phyloP scores from a whole-genome alignment of 2,888 invertebrate genomes.

The Torymus auratus region DNA sequence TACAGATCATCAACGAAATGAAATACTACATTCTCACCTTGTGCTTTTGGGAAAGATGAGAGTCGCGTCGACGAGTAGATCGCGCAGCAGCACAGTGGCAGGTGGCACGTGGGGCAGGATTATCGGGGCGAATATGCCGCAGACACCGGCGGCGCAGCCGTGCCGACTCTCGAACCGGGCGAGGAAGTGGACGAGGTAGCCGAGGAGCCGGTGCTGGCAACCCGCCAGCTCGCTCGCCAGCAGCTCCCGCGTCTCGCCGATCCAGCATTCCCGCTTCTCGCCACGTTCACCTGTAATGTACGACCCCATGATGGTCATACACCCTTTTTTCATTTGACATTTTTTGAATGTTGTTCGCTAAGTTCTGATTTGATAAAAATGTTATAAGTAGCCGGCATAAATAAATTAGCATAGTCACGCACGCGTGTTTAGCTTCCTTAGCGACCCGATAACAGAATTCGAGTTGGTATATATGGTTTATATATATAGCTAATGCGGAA shows the following conservation, averaged over 20 bases:
- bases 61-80: conserved; percentile 71
- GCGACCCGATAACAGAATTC: too few relatives aligned
- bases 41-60: conserved; percentile 69
- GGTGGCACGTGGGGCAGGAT: conserved; percentile 75
- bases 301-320: too few relatives aligned
- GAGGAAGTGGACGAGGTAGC: conserved; percentile 72
- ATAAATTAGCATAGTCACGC: too few relatives aligned
- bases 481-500: too few relatives aligned
- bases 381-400: too few relatives aligned
- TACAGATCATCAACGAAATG: too few relatives aligned
- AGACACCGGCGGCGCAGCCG: conserved; percentile 72
- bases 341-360: too few relatives aligned
- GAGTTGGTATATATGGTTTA: too few relatives aligned
- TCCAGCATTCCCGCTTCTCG: conserved; percentile 70
- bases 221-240: conserved; percentile 68
- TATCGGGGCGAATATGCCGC: conserved; percentile 73
- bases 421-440: too few relatives aligned
- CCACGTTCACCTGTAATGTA: conserved; percentile 66
- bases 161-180: conserved; percentile 73
- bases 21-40: conserved; percentile 65
- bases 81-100: conserved; percentile 72
- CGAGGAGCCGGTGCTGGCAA: conserved; percentile 71
- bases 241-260: conserved; percentile 70
- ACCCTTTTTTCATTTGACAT: too few relatives aligned
- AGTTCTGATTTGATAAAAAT: too few relatives aligned